These are phyloP conservation scores for Lingula anatina DNA, from an alignment of 2,888 invertebrate species.

Conservation along the genomic window DNA sequence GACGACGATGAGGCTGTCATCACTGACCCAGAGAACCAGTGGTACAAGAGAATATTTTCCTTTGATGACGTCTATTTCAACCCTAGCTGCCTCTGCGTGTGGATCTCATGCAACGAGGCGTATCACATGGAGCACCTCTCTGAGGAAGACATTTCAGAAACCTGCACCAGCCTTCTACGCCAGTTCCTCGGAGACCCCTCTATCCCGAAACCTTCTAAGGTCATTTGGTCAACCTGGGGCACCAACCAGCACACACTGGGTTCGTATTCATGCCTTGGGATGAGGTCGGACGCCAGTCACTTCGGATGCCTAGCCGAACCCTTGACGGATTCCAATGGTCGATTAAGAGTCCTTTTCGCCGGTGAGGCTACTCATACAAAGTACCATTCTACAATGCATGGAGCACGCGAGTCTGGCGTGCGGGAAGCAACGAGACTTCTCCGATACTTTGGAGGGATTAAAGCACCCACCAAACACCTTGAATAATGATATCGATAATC, in stretches of 20 bases:
- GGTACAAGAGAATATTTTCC: constrained; percentile 69
- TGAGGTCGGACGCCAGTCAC: constrained; percentile 12
- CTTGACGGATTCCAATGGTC: constrained; percentile 15
- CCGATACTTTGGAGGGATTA: no score
- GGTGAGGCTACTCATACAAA: no score
- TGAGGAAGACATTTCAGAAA: constrained; percentile 66
- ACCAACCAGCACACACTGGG: constrained; percentile 70
- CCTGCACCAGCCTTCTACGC: constrained; percentile 63
- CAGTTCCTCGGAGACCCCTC: constrained; percentile 68
- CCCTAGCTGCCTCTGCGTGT: constrained; percentile 68
- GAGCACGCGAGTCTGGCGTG: no score
- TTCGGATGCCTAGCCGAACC: constrained; percentile 25
- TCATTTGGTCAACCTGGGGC: no score
- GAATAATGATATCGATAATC: no score
- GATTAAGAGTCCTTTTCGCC: constrained; percentile 70
- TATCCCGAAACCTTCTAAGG: constrained; percentile 67
- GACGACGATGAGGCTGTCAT: constrained; percentile 9
- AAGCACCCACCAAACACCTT: no score
- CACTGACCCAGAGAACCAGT: constrained; percentile 41
- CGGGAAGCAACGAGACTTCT: no score
- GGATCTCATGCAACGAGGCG: constrained; percentile 68
- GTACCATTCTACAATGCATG: no score
- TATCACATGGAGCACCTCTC: constrained; percentile 66
- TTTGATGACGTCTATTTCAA: constrained; percentile 69
- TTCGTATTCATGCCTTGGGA: constrained; percentile 62